A percentile compares a stretch with the other conserved stretches of the same genome.
These are phyloP conservation scores for Dreissena polymorpha DNA, from an alignment of 1,140 invertebrate genomes.

Conservation along the genomic window DNA sequence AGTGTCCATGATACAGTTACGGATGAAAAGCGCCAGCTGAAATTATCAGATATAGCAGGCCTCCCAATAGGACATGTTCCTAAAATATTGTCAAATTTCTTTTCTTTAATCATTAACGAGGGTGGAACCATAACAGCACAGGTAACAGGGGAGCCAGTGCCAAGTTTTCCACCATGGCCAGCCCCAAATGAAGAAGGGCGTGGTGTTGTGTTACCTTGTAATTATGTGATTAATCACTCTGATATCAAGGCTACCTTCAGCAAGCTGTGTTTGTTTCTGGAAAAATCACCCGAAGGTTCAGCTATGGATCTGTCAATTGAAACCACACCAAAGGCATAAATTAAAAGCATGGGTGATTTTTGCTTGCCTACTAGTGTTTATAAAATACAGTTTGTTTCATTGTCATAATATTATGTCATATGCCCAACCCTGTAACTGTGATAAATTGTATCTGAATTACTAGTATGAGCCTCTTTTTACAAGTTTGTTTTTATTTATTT, in stretches of 20 bases:
- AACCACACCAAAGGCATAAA: too few species aligned
- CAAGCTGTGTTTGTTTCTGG: background rate
- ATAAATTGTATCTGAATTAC: too few species aligned
- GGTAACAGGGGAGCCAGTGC: conserved; percentile 19
- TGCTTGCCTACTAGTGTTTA: too few species aligned
- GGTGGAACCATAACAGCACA: conserved; percentile 10
- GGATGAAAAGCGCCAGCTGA: conserved; percentile 17
- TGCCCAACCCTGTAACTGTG: too few species aligned
- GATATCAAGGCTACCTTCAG: conserved; percentile 17
- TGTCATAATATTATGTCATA: too few species aligned
- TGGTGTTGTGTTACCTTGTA: background rate
- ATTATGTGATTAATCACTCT: conserved; percentile 1
- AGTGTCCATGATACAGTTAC: conserved; percentile 17
- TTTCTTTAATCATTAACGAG: conserved; percentile 17
- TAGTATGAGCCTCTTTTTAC: too few species aligned
- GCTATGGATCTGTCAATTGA: too few species aligned
- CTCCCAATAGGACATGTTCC: conserved; percentile 47
- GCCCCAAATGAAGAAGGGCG: conserved; percentile 22
- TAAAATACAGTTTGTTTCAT: too few species aligned
- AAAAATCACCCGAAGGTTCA: background rate
- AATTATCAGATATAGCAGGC: conserved; percentile 18
- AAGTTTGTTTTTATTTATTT: too few species aligned
- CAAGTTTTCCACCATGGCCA: conserved; percentile 34
- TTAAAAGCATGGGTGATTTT: too few species aligned
- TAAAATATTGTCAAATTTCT: conserved; percentile 9